A percentile compares a stretch with the other conserved stretches of the same genome.
These are phyloP conservation scores for Propithecus deckenii DNA, from an alignment of 2,797 vertebrate genomes.

Conservation along the genomic window DNA sequence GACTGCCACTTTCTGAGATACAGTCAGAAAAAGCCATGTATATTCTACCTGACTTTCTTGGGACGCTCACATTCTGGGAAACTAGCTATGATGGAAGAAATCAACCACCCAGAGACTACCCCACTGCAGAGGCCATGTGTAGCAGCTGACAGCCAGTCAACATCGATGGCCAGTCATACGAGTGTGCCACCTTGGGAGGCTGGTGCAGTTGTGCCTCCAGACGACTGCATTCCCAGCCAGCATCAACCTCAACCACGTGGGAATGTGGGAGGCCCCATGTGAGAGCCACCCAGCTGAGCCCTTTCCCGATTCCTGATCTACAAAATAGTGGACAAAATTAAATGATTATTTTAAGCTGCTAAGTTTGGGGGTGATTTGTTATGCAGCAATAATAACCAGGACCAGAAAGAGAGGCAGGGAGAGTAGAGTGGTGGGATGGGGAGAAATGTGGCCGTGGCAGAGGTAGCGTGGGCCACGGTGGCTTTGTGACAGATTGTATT, in stretches of 20 bases:
- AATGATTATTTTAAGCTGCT: background rate
- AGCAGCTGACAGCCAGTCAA: background rate
- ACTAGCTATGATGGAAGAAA: background rate
- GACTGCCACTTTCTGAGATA: too few relatives aligned
- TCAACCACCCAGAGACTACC: background rate
- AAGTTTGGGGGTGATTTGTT: background rate
- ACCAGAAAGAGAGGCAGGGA: background rate
- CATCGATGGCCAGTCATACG: background rate
- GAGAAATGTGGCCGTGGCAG: too few relatives aligned
- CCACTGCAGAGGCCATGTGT: background rate
- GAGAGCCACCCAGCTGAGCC: background rate
- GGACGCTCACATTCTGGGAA: background rate
- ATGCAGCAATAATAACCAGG: background rate
- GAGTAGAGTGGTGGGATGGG: rapidly evolving
- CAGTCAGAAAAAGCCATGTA: background rate
- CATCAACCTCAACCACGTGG: background rate
- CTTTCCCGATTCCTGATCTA: background rate
- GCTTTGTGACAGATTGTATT: background rate
- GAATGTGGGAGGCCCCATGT: background rate
- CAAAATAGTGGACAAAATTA: background rate
- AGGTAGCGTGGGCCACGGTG: background rate
- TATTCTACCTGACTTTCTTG: background rate
- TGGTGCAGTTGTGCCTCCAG: background rate
- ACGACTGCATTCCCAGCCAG: background rate
- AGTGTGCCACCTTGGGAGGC: rapidly evolving